Evolutionary conservation across 2,888 invertebrate genomes (phyloP).

Genomic region (Philonicus albiceps): DNA sequence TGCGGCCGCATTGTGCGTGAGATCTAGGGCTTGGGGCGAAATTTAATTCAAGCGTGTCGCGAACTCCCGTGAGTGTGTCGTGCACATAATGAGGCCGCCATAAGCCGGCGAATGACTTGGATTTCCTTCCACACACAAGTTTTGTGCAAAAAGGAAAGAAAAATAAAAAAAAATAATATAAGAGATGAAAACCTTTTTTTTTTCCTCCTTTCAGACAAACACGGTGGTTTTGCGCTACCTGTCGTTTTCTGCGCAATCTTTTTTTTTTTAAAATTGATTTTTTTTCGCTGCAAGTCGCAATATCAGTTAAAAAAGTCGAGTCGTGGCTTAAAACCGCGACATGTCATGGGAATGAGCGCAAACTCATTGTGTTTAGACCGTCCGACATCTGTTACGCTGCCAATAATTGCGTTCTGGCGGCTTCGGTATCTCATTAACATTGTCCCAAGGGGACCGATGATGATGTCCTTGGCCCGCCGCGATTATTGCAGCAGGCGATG

Average conservation of each 20-base stretch:
- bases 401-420: slow-evolving; percentile 31
- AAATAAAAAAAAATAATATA: not conserved
- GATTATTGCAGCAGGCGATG: not conserved
- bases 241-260: not conserved
- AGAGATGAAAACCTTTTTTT: not conserved
- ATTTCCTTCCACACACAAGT: slow-evolving; percentile 7
- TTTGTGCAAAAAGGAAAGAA: not conserved
- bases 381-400: slow-evolving; percentile 30
- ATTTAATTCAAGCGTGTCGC: slow-evolving; percentile 42
- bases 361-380: slow-evolving; percentile 7
- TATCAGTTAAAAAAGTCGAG: slow-evolving; percentile 6
- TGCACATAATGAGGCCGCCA: slow-evolving; percentile 33
- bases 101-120: slow-evolving; percentile 13
- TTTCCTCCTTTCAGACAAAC: slow-evolving; percentile 2
- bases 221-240: slow-evolving; percentile 11
- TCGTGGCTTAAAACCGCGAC: slow-evolving; percentile 40
- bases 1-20: slow-evolving; percentile 40
- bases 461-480: not conserved
- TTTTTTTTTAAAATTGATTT: not conserved
- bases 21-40: slow-evolving; percentile 23
- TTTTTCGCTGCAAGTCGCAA: slow-evolving; percentile 8
- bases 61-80: slow-evolving; percentile 34
- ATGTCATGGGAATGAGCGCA: slow-evolving; percentile 39
- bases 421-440: slow-evolving; percentile 16
- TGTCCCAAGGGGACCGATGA: not conserved